Conservation (phyloP, 1,140 invertebrate genomes). For the Caenorhabditis latens region DNA sequence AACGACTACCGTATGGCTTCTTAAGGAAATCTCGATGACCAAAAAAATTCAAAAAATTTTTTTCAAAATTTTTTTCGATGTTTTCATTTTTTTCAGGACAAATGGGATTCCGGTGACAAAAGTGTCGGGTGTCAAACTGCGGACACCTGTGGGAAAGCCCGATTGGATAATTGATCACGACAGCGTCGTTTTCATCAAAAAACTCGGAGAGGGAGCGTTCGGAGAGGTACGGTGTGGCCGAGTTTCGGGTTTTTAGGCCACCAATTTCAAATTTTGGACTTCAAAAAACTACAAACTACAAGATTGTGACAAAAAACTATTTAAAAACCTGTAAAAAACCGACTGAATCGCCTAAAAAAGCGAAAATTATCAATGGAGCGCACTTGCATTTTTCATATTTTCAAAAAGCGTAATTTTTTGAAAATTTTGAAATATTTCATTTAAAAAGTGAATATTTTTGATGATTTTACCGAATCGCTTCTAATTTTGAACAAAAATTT, state of each 20-base stretch:
- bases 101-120: conserved; percentile 3
- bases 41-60: neutral
- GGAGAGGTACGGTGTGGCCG: conserved; percentile 55
- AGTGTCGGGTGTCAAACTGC: conserved; percentile 54
- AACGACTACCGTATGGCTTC: neutral
- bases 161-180: conserved; percentile 70
- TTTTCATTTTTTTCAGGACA: neutral
- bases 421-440: too few species aligned
- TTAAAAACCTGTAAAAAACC: too few species aligned
- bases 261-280: too few species aligned
- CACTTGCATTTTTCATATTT: too few species aligned
- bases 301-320: neutral
- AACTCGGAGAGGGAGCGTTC: conserved; percentile 69
- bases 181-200: conserved; percentile 63
- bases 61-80: neutral
- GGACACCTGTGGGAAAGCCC: conserved; percentile 61
- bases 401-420: too few species aligned
- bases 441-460: too few species aligned
- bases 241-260: neutral
- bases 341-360: too few species aligned
- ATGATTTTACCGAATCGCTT: too few species aligned
- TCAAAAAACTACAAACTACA: too few species aligned
- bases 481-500: too few species aligned
- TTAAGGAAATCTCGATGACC: too few species aligned
- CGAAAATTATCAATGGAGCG: too few species aligned